phyloP scores from a whole-genome alignment of 2,888 invertebrate species.

The Zaprionus obscuricornis region DNA sequence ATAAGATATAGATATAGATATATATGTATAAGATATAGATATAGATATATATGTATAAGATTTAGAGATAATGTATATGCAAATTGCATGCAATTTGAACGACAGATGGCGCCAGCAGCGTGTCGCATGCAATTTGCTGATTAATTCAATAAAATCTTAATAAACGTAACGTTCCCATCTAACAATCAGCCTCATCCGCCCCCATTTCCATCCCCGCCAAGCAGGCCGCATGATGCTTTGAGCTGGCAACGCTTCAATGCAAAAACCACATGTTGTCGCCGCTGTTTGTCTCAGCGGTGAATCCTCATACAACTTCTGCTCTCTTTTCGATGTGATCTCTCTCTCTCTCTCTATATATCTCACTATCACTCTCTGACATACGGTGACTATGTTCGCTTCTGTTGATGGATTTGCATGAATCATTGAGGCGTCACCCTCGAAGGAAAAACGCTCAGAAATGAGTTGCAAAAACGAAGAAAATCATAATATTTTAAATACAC shows the following conservation, averaged over 20 bases:
- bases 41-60: conserved; percentile 6
- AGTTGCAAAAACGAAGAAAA: conserved; percentile 46
- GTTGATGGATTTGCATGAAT: conserved; percentile 80
- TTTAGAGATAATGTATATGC: conserved; percentile 43
- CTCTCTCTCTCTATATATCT: neutral
- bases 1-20: neutral
- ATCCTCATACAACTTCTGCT: neutral
- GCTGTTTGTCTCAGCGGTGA: conserved; percentile 4
- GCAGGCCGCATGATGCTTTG: neutral
- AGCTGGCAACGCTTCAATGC: conserved; percentile 45
- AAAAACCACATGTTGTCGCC: conserved; percentile 68
- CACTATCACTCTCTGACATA: neutral
- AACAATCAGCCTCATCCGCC: conserved; percentile 4
- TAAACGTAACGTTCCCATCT: conserved; percentile 50
- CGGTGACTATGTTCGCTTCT: conserved; percentile 14
- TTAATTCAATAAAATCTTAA: conserved; percentile 73
- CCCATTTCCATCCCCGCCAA: neutral
- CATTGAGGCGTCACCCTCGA: conserved; percentile 79
- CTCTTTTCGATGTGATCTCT: neutral
- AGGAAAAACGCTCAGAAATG: conserved; percentile 63
- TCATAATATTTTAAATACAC: conserved; percentile 58
- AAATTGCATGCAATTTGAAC: conserved; percentile 59
- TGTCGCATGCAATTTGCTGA: conserved; percentile 75
- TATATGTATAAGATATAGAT: neutral
- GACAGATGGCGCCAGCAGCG: conserved; percentile 75